Base-by-base conservation (phyloP, 1,140 invertebrate genomes). In the Stenopsyche tienmushanensis region DNA sequence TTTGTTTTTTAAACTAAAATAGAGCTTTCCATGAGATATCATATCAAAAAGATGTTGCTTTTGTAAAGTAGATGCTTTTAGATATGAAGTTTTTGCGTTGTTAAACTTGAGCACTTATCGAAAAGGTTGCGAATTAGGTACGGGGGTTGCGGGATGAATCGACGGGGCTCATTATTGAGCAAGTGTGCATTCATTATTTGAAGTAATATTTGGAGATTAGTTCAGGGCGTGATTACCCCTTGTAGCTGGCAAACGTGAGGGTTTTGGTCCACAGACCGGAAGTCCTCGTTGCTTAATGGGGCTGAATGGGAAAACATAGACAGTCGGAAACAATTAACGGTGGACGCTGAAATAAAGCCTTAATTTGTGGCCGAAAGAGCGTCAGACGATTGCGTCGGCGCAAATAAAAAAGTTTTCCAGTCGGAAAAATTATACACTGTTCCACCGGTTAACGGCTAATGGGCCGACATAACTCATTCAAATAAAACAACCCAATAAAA, bases 231-330 rank as follows among this genome's bases (percentile, higher is more conserved):
- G 44, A 47, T 47, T 47, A 47, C 44, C 44, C 44, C 5, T 47
- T 47, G 10, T 15, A 15, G 5, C 44, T 47, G 44, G 44, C 44
- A 20, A 20, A 5, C 3, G 7, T 47, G 18, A 47, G 44, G 18
- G 44, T 39, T 39, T 39, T 39, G 7, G 34, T n/a, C n/a, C 44
- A 15, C 44, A 47, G 44, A 47, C 44, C 44, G 44, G 44, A 47
- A 47, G 18, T 47, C 44, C 44, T 47, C 44, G 44, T 47, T 47
- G 44, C 44, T 18, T 47, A 47, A 47, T 47, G 44, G 44, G 7
- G 44, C 44, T 47, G 44, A 47, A 47, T 47, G 44, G 8, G 44
- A 47, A 47, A 47, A 47, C 44, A 47, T 18, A 47, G 44, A 20
- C 44, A 47, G 8, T 20, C 44, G 44, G 44, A 47, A 47, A 47